phyloP scores from a whole-genome alignment of 2,888 invertebrate genomes.

The Dolomedes plantarius region DNA sequence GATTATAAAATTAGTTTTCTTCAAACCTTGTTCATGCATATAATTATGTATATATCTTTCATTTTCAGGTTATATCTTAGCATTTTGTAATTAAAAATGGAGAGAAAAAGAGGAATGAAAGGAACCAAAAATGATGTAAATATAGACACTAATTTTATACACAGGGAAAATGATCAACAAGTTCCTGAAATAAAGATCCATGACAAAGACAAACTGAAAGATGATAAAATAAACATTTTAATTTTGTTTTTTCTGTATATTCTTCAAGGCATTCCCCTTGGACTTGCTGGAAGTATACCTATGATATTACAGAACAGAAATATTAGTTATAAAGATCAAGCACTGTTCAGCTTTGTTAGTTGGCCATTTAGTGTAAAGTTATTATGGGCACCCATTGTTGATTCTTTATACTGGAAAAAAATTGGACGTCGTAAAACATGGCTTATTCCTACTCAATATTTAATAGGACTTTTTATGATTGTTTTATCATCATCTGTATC shows the following conservation, averaged over 20 bases:
- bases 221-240: slow-evolving; percentile 83
- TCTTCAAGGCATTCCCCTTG: slow-evolving; percentile 91
- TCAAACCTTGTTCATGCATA: too few species aligned
- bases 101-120: too few species aligned
- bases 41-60: too few species aligned
- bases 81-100: too few species aligned
- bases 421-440: slow-evolving; percentile 94
- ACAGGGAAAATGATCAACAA: background rate
- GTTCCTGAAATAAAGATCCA: background rate
- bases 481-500: slow-evolving; percentile 86
- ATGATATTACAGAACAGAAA: slow-evolving; percentile 95
- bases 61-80: too few species aligned
- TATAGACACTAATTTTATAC: too few species aligned
- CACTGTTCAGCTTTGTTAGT: slow-evolving; percentile 88
- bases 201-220: slow-evolving; percentile 18
- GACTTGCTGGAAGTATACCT: slow-evolving; percentile 94
- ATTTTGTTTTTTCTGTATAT: slow-evolving; percentile 94
- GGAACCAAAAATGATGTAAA: too few species aligned
- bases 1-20: too few species aligned
- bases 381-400: slow-evolving; percentile 98
- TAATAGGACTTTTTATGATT: slow-evolving; percentile 92
- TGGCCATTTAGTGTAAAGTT: slow-evolving; percentile 94
- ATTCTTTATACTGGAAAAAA: slow-evolving; percentile 85
- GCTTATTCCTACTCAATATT: slow-evolving; percentile 94
- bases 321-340: slow-evolving; percentile 95